These are phyloP conservation scores for Pharmacophagus antenor DNA, from an alignment of 2,888 invertebrate species.

Conservation along the genomic window DNA sequence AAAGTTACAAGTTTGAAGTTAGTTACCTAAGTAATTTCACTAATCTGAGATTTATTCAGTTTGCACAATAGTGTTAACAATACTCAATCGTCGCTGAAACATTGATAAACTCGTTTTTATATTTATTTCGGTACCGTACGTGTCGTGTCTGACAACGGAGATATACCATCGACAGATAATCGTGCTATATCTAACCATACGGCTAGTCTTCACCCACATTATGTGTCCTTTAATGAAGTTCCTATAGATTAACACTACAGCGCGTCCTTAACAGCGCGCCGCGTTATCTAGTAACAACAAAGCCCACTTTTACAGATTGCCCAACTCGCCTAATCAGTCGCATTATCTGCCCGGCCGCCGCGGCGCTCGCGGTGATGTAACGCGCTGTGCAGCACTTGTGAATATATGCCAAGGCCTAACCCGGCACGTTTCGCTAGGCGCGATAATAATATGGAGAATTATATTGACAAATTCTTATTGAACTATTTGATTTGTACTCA, in stretches of 20 bases:
- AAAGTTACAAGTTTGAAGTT: too few relatives aligned
- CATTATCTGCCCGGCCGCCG: constrained; percentile 26
- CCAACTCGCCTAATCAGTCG: constrained; percentile 26
- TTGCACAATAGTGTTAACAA: too few relatives aligned
- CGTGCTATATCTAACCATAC: background rate
- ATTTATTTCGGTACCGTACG: too few relatives aligned
- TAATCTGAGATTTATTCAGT: too few relatives aligned
- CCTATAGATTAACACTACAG: background rate
- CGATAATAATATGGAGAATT: constrained; percentile 23
- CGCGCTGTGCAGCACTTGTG: constrained; percentile 27
- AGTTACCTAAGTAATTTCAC: too few relatives aligned
- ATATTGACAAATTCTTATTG: constrained; percentile 23
- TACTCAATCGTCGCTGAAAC: too few relatives aligned
- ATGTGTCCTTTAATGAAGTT: background rate
- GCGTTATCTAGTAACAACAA: constrained; percentile 19
- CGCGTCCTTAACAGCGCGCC: constrained; percentile 9
- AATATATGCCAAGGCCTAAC: constrained; percentile 30
- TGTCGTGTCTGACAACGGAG: too few relatives aligned
- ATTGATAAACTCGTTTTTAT: too few relatives aligned
- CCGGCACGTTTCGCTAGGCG: constrained; percentile 29
- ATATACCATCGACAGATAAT: too few relatives aligned
- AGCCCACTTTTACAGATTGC: constrained; percentile 23
- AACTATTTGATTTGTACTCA: constrained; percentile 25
- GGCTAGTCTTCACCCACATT: too few relatives aligned
- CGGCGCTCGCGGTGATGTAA: constrained; percentile 29